phyloP scores from a whole-genome alignment of 2,888 invertebrate genomes.

The Sphaeridia pumilis region DNA sequence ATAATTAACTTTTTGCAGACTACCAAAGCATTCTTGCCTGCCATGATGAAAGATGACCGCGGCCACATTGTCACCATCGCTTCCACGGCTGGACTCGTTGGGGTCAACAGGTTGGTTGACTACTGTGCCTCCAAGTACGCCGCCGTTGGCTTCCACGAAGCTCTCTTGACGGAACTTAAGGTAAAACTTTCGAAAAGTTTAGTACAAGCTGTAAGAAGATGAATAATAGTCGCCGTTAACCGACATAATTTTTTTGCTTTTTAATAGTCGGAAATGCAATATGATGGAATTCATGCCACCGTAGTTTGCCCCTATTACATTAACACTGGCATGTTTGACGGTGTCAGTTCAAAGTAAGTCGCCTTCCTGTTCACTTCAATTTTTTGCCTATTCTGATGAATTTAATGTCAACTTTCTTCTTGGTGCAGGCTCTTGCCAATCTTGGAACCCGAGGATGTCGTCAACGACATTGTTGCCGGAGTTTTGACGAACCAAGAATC shows the following conservation, averaged over 20 bases:
- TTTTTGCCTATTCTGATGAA: no score
- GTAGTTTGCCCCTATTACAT: constrained; percentile 91
- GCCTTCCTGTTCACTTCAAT: no score
- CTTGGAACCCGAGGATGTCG: constrained; percentile 73
- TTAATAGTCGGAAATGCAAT: constrained; percentile 27
- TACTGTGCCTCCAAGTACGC: constrained; percentile 94
- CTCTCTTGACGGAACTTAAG: constrained; percentile 65
- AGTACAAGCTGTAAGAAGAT: no score
- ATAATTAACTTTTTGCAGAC: constrained; percentile 60
- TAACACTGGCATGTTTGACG: constrained; percentile 94
- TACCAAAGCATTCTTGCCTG: constrained; percentile 75
- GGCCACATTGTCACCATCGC: constrained; percentile 92
- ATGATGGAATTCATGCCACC: constrained; percentile 64
- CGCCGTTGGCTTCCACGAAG: constrained; percentile 85
- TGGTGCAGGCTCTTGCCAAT: constrained; percentile 56
- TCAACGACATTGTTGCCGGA: constrained; percentile 68
- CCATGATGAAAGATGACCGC: constrained; percentile 70
- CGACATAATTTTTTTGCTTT: no score
- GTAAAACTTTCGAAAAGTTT: background rate
- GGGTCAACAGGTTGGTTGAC: constrained; percentile 76
- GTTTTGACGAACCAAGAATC: constrained; percentile 65
- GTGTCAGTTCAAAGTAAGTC: constrained; percentile 61
- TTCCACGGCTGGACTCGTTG: constrained; percentile 72
- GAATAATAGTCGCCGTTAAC: no score
- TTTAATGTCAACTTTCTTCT: no score